phyloP scores from a whole-genome alignment of 2,888 invertebrate species.

The Agrenia bidenticulata region DNA sequence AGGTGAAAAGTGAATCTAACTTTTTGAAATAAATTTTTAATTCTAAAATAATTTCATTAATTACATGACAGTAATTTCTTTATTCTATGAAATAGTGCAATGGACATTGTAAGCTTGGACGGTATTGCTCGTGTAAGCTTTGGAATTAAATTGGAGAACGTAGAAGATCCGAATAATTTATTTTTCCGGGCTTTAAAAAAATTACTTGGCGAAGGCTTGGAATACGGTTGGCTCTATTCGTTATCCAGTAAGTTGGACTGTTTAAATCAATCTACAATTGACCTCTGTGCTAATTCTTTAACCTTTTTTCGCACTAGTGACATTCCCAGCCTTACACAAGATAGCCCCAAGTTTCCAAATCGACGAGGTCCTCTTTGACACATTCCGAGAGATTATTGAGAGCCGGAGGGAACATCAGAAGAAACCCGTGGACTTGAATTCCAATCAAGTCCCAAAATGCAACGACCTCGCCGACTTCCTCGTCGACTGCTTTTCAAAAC shows the following conservation, averaged over 20 bases:
- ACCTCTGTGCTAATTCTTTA: too few species aligned
- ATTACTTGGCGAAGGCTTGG: constrained; percentile 33
- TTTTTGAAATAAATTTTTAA: too few species aligned
- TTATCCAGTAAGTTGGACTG: constrained; percentile 27
- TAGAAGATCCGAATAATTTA: constrained; percentile 28
- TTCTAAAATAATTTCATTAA: not conserved
- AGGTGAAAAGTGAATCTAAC: constrained; percentile 19
- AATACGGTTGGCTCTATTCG: constrained; percentile 29
- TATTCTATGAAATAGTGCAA: constrained; percentile 18
- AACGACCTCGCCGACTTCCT: constrained; percentile 39
- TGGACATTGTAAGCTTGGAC: constrained; percentile 38
- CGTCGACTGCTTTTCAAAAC: constrained; percentile 28
- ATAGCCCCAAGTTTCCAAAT: constrained; percentile 33
- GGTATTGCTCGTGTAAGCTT: constrained; percentile 35
- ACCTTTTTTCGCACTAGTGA: constrained; percentile 23
- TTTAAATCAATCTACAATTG: too few species aligned
- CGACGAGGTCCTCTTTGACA: constrained; percentile 28
- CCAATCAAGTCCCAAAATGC: not conserved
- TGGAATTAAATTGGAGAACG: constrained; percentile 33
- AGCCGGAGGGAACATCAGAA: not conserved
- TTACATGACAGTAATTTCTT: constrained; percentile 1
- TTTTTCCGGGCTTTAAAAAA: constrained; percentile 26
- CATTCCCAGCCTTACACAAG: constrained; percentile 37
- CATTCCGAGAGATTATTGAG: constrained; percentile 28
- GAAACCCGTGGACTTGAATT: not conserved